A percentile compares a stretch with the other conserved stretches of the same genome.
Evolutionary conservation across 1,140 invertebrate genomes (phyloP).

Genomic region (Neodiprion fabricii): DNA sequence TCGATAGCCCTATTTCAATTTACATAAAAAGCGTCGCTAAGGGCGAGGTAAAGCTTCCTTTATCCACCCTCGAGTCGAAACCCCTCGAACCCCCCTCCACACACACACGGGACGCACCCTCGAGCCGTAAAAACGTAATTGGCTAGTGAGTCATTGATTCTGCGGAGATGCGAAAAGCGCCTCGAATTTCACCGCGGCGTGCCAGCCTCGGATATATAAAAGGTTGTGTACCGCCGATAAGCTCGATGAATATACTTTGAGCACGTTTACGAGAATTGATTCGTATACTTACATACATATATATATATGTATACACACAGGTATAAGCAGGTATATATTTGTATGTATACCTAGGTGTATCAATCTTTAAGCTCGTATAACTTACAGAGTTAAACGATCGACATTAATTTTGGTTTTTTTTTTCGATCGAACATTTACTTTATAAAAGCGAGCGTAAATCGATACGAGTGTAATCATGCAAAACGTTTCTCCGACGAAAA

Average conservation of each 20-base stretch:
- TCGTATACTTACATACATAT: background rate
- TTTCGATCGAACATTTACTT: too few relatives aligned
- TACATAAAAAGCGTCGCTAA: background rate
- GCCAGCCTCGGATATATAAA: background rate
- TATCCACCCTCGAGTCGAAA: background rate
- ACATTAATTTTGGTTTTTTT: too few relatives aligned
- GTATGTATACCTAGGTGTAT: too few relatives aligned
- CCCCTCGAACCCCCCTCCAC: background rate
- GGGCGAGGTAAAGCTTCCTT: background rate
- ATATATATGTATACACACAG: too few relatives aligned
- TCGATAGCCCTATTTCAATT: constrained; percentile 4
- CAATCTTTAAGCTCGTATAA: too few relatives aligned
- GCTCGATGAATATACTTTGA: background rate
- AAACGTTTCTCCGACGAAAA: too few relatives aligned
- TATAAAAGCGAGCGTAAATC: too few relatives aligned
- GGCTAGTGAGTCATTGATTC: constrained; percentile 7
- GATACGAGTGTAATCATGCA: too few relatives aligned
- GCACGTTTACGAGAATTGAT: background rate
- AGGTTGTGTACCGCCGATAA: background rate
- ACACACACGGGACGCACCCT: background rate
- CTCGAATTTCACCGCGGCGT: background rate
- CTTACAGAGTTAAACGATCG: too few relatives aligned
- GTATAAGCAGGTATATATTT: too few relatives aligned
- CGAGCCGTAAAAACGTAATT: constrained; percentile 5
- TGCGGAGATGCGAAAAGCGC: background rate